Base-by-base conservation (phyloP, 1,140 invertebrate genomes). In the Aphaenogaster ashmeadi region DNA sequence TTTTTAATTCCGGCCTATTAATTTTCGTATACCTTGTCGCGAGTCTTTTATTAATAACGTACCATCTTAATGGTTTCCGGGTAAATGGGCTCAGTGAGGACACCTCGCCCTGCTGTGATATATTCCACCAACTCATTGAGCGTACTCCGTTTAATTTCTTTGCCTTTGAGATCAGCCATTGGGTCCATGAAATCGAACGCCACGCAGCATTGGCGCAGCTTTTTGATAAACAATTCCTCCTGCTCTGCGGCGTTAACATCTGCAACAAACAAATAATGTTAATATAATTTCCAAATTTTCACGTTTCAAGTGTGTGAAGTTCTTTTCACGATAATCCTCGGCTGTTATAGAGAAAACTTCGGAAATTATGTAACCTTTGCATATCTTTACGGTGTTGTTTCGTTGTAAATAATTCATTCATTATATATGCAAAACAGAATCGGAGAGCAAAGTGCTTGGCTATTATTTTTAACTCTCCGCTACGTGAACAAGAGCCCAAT, bases 181-280 rank as follows among this genome's bases (percentile, higher is more conserved):
- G 99, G 99, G 96, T 99, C 99, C 97, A 99, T 98, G 96, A 99
- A 99, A 96, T 99, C 99, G 96, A 99, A 99, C 92, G 99, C 98
- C 93, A 99, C 98, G 96, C 99, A 99, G 96, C 99, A 99, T 96
- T 99, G 99, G 92, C 98, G 97, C 88, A 99, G 96, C 96, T 99
- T 99, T 92, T 98, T 97, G 92, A 99, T 99, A 95, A 99, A 99
- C 88, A 99, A 96, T 88, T 99, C 99, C 95, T 99, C 99, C 95
- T 99, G 99, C 95, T 99, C 99, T 93, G 97, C 97, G 87, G 98
- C 97, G 89, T 98, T 97, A 60, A 98, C 98, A 98, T 99, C 99
- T 99, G 96, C 72, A 97, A 97, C 54, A 86, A 58, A 11, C 2
- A 75, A 56, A 62, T 47, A 47, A 18, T 11, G 15, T 83, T 56